These are phyloP conservation scores for Hylaeus volcanicus DNA, from an alignment of 1,140 invertebrate genomes.

Conservation along the genomic window DNA sequence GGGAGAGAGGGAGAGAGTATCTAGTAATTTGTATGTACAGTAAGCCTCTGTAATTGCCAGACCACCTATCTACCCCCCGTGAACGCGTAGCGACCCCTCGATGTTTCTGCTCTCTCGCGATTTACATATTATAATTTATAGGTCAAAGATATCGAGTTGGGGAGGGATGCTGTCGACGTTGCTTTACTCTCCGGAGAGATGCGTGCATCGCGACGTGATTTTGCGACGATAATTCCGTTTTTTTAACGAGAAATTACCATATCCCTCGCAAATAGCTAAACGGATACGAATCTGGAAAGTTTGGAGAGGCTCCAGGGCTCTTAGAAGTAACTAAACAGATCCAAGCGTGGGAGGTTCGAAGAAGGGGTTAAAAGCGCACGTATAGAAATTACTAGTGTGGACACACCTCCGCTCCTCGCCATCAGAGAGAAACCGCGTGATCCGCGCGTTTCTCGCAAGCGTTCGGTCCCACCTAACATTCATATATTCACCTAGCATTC, in stretches of 20 bases:
- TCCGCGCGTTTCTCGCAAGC: no score
- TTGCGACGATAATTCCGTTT: conserved; percentile 44
- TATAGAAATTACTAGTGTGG: no score
- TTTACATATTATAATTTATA: conserved; percentile 76
- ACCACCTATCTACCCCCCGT: conserved; percentile 62
- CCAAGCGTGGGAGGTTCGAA: no score
- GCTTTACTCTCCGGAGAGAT: conserved; percentile 5
- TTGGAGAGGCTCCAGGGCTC: no score
- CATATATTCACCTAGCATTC: no score
- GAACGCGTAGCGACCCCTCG: conserved; percentile 48
- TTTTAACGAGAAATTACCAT: background rate
- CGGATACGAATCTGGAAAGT: no score
- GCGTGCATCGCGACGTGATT: conserved; percentile 35
- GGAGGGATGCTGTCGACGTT: conserved; percentile 36
- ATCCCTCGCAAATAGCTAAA: background rate
- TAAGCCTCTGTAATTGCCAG: conserved; percentile 71
- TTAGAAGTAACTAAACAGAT: no score
- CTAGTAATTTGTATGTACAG: conserved; percentile 71
- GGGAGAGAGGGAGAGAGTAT: conserved; percentile 21
- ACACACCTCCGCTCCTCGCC: no score
- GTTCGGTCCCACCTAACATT: no score
- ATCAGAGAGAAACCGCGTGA: no score
- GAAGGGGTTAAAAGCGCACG: no score
- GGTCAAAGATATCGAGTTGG: conserved; percentile 58
- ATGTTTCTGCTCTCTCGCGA: conserved; percentile 32